Percentiles rank a stretch among this genome's conserved stretches.
Conservation (phyloP, 1,140 invertebrate species). For the Nymphalis io region DNA sequence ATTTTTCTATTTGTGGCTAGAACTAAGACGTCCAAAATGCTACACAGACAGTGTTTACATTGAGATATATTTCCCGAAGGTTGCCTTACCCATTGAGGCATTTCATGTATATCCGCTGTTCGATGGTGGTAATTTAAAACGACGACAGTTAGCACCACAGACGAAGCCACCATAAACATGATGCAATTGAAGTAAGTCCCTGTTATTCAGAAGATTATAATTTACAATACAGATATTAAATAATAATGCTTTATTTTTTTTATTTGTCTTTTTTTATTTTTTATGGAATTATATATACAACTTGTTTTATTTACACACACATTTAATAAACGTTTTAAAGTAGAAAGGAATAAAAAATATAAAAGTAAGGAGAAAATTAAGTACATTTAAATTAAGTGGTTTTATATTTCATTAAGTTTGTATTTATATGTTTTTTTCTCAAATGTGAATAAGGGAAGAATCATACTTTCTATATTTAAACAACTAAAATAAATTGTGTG, state of each 20-base stretch:
- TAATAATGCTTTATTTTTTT: background rate
- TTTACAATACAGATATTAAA: constrained; percentile 1
- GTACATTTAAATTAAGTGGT: constrained; percentile 40
- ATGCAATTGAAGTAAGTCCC: constrained; percentile 99
- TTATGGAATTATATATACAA: background rate
- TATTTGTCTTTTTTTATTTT: background rate
- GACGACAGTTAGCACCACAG: constrained; percentile 98
- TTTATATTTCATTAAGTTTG: constrained; percentile 1
- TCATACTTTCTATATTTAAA: background rate
- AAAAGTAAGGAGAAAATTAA: constrained; percentile 58
- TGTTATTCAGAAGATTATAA: constrained; percentile 71
- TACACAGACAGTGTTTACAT: background rate
- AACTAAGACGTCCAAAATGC: no score
- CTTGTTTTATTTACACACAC: background rate
- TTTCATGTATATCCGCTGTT: constrained; percentile 97
- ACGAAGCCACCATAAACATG: constrained; percentile 99
- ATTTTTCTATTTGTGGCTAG: no score
- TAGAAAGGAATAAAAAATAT: constrained; percentile 10
- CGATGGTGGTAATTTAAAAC: constrained; percentile 99
- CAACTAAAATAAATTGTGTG: no score
- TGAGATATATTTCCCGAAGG: background rate
- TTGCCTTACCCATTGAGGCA: constrained; percentile 95
- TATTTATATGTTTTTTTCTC: constrained; percentile 1
- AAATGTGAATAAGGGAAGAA: background rate
- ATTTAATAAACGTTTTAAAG: constrained; percentile 2